Evolutionary conservation across 2,888 invertebrate species (phyloP).

Genomic region (Panopea generosa): DNA sequence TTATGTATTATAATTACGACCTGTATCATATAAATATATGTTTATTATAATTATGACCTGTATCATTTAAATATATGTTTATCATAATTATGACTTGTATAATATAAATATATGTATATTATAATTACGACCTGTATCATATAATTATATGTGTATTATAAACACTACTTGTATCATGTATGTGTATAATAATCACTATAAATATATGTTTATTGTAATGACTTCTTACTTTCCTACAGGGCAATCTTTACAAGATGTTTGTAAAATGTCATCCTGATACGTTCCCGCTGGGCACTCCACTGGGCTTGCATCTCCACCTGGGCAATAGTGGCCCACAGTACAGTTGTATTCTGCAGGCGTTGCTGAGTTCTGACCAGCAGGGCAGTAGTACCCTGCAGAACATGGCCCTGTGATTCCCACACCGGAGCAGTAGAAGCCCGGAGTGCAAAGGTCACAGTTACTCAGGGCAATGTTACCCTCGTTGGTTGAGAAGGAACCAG

Average conservation of each 20-base stretch:
- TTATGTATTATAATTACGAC: no score
- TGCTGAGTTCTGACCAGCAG: slow-evolving; percentile 95
- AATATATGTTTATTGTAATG: no score
- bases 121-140: not conserved
- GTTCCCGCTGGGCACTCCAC: slow-evolving; percentile 76
- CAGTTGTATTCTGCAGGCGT: slow-evolving; percentile 86
- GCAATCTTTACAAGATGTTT: slow-evolving; percentile 77
- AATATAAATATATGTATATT: no score
- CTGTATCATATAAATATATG: no score
- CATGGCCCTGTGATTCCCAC: slow-evolving; percentile 79
- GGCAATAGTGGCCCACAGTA: slow-evolving; percentile 82
- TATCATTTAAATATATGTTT: no score
- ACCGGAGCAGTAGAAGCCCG: slow-evolving; percentile 81
- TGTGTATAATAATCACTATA: no score
- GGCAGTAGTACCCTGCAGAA: slow-evolving; percentile 89
- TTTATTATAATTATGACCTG: no score
- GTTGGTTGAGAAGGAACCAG: slow-evolving; percentile 79
- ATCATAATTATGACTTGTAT: no score
- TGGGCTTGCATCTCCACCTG: slow-evolving; percentile 74
- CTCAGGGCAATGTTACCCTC: slow-evolving; percentile 74
- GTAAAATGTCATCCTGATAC: slow-evolving; percentile 80
- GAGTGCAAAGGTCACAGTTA: slow-evolving; percentile 78
- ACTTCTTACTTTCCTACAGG: slow-evolving; percentile 82
- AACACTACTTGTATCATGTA: no score
- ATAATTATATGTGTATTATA: not conserved